phyloP scores from a whole-genome alignment of 64 coral and sea anemone genomes.

The Platygyra sinensis region DNA sequence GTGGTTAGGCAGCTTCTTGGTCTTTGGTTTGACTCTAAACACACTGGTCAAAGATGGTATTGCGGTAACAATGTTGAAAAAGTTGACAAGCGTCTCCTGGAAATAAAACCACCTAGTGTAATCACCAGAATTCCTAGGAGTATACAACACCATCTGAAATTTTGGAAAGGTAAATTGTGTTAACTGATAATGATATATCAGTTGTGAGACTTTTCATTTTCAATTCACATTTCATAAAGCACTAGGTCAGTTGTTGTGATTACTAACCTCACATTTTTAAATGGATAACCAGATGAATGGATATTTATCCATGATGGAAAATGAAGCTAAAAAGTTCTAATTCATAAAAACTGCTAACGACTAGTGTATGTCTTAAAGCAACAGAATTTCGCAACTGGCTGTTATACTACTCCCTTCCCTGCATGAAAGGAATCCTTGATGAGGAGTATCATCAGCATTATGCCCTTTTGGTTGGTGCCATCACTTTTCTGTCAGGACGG shows the following conservation, averaged over 20 bases:
- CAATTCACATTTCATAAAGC: no score
- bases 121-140: constrained; percentile 26
- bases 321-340: no score
- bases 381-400: constrained; percentile 33
- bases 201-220: no score
- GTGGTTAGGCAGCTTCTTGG: background rate
- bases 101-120: background rate
- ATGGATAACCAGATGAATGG: no score
- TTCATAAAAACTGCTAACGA: no score
- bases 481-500: background rate
- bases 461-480: background rate
- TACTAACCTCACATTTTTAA: no score
- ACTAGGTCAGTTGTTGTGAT: no score
- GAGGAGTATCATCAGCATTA: constrained; percentile 6
- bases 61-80: constrained; percentile 11
- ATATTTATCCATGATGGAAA: no score
- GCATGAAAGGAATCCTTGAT: constrained; percentile 23
- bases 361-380: constrained; percentile 6
- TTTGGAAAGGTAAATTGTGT: constrained; percentile 44
- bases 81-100: background rate
- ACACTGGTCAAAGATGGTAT: constrained; percentile 10
- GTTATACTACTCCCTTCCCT: constrained; percentile 19
- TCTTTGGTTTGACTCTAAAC: constrained; percentile 1
- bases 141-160: constrained; percentile 7
- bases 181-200: no score